These are phyloP conservation scores for Cassiopea xamachana DNA, from an alignment of 30 jellyfish, hydroid and myxozoan genomes.

Conservation along the genomic window DNA sequence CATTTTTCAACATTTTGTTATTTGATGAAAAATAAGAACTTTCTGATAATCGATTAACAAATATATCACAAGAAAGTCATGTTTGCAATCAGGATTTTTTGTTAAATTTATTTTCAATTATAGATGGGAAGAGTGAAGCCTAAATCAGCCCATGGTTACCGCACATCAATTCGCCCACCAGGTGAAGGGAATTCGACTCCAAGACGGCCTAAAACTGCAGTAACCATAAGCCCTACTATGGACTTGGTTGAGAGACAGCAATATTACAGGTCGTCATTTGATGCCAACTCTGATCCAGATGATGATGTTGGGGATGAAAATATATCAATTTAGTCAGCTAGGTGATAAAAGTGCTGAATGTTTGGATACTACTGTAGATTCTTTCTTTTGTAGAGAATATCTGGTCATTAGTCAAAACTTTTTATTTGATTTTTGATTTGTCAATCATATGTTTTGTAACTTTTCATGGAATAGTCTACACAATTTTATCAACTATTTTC, in stretches of 20 bases:
- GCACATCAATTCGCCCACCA: slow-evolving; percentile 26
- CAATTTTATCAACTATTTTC: no score
- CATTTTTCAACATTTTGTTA: no score
- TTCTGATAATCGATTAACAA: no score
- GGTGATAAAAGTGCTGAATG: background rate
- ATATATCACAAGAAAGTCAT: no score
- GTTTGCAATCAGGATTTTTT: no score
- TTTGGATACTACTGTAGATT: background rate
- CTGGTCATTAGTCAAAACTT: no score
- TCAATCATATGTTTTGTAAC: no score
- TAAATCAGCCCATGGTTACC: slow-evolving; percentile 58
- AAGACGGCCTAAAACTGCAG: slow-evolving; percentile 51
- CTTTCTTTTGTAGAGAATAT: background rate
- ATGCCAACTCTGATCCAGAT: background rate
- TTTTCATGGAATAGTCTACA: no score
- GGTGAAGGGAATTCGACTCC: slow-evolving; percentile 43
- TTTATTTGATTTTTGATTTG: no score
- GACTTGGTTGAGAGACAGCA: slow-evolving; percentile 15
- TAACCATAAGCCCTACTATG: slow-evolving; percentile 27
- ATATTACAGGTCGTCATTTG: slow-evolving; percentile 28
- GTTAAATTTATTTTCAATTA: no score
- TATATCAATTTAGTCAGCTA: background rate
- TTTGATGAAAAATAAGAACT: no score
- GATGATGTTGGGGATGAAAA: background rate
- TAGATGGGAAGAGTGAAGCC: slow-evolving; percentile 43